Evolutionary conservation across 2,797 vertebrate genomes (phyloP).

Genomic region (Acropternis orthonyx): DNA sequence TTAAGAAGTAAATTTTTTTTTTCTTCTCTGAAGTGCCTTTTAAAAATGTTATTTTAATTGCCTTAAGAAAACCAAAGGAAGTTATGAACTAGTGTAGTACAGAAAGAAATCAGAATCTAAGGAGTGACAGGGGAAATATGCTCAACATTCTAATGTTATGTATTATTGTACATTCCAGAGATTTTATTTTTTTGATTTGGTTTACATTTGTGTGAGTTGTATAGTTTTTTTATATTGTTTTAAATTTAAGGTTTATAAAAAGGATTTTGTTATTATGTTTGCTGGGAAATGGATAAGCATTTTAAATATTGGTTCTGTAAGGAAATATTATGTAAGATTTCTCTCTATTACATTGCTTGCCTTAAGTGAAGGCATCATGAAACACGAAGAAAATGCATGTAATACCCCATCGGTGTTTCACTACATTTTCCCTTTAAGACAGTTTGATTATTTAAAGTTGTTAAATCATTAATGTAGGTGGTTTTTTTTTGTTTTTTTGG

Average conservation of each 20-base stretch:
- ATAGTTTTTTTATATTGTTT: background rate
- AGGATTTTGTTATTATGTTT: background rate
- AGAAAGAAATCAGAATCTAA: background rate
- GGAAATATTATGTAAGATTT: background rate
- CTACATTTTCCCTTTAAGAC: background rate
- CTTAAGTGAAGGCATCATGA: background rate
- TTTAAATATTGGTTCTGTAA: background rate
- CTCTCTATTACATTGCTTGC: background rate
- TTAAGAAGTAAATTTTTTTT: background rate
- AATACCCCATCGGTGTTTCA: background rate
- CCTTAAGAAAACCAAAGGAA: background rate
- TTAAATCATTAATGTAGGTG: background rate
- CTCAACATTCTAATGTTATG: background rate
- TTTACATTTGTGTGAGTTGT: background rate
- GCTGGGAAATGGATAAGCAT: background rate
- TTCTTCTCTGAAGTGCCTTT: background rate
- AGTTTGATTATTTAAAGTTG: background rate
- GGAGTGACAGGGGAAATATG: background rate
- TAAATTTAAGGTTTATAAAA: background rate
- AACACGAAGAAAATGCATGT: background rate
- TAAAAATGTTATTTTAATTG: background rate
- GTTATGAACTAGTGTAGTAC: background rate
- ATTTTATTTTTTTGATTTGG: background rate
- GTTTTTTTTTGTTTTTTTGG: background rate
- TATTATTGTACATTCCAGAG: background rate